Evolutionary conservation across 1,140 invertebrate species (phyloP).

Genomic region (Goniozus legneri): DNA sequence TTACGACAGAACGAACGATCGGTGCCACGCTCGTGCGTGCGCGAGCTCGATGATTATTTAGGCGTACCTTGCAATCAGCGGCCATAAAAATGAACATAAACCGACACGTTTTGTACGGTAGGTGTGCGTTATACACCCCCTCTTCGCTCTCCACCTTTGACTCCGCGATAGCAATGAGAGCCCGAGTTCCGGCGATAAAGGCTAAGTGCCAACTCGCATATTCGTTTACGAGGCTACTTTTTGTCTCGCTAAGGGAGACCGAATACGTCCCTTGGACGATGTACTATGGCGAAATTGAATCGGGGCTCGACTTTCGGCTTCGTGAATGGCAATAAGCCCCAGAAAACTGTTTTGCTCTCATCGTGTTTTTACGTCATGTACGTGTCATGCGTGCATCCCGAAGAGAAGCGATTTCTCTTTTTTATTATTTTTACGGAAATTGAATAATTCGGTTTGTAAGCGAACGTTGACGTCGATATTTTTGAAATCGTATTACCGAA

Average conservation of each 20-base stretch:
- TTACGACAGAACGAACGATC: constrained; percentile 31
- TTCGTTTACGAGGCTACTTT: constrained; percentile 20
- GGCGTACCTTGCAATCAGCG: constrained; percentile 42
- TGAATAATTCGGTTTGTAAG: too few relatives aligned
- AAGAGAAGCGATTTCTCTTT: too few relatives aligned
- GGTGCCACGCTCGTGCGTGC: not conserved
- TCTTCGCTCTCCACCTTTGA: not conserved
- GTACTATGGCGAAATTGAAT: constrained; percentile 15
- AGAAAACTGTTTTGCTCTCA: too few relatives aligned
- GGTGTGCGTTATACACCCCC: constrained; percentile 5
- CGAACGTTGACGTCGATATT: too few relatives aligned
- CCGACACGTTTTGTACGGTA: constrained; percentile 30
- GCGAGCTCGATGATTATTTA: constrained; percentile 34
- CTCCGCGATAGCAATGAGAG: constrained; percentile 31
- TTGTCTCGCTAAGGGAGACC: constrained; percentile 7
- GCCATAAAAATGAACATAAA: constrained; percentile 43
- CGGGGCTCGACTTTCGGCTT: too few relatives aligned
- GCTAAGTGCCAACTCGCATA: constrained; percentile 26
- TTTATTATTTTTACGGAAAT: too few relatives aligned
- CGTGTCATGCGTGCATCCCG: too few relatives aligned
- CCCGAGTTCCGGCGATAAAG: constrained; percentile 27
- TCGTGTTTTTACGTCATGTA: too few relatives aligned
- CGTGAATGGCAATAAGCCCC: too few relatives aligned
- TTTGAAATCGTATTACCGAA: too few relatives aligned
- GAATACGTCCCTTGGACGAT: constrained; percentile 1